Evolutionary conservation across 2,888 invertebrate genomes (phyloP), one percentile per base, ranked within the genome.

Genomic region (Eledona agricola): DNA sequence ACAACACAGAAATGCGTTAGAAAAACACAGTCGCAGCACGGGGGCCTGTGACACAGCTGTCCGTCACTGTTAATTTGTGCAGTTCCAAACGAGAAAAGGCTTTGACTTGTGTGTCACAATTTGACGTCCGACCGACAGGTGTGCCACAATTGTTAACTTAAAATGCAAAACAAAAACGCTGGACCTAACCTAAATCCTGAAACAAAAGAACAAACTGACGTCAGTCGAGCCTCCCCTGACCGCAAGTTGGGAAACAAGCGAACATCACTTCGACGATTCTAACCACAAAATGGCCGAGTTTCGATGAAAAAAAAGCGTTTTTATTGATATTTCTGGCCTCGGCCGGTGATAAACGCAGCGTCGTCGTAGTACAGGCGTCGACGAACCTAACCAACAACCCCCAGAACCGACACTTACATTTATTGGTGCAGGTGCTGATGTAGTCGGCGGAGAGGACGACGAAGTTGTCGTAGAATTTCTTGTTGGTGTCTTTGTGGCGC

Each of bases 391-490:
- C 32, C 15, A 23, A 22, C 3, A 11, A n/a, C n/a, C n/a, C 11
- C 13, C 22, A 29, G 31, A 42, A 29, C 3, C 1, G 3, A 1
- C 23, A 85, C 88, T 86, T 81, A 92, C 90, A 82, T 67, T 85
- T 83, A 69, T 79, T 81, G 59, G 86, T 83, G 78, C 86, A 86
- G 64, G 82, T 79, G 74, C 88, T 89, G 71, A 96, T 87, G 74
- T 89, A 91, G 78, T 95, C 92, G 31, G 93, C 89, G 55, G 92
- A 87, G 62, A 95, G 79, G 42, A 91, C 90, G 59, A 90, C 89
- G 79, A 93, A 90, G 57, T 91, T 87, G 68, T 90, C 89, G 78
- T 90, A 95, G 81, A 95, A 95, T 56, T 87, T 84, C 69, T 89
- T 90, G 77, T 89, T 87, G 60, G 86, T 85, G 61, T 89, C 89